Conservation (phyloP, 2,888 invertebrate genomes). For the Lasioglossum lativentre region DNA sequence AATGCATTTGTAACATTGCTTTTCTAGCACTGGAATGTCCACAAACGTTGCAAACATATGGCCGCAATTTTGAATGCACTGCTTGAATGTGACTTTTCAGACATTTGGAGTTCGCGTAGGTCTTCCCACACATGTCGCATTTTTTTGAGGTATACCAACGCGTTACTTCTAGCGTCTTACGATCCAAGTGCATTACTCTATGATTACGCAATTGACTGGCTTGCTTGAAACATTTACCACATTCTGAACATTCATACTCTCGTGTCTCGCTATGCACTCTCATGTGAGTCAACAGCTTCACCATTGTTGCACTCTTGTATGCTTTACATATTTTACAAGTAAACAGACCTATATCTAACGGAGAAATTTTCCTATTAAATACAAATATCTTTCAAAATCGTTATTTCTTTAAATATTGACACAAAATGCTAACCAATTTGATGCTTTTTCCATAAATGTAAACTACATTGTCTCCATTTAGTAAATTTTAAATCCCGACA, state of each 20-base stretch:
- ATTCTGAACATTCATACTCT: slow-evolving; percentile 86
- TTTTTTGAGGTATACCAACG: slow-evolving; percentile 87
- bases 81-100: slow-evolving; percentile 89
- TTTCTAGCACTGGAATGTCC: slow-evolving; percentile 90
- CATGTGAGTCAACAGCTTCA: slow-evolving; percentile 88
- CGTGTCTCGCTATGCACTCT: slow-evolving; percentile 87
- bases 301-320: slow-evolving; percentile 86
- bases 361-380: neutral
- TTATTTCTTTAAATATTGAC: neutral
- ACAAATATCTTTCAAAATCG: neutral
- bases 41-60: slow-evolving; percentile 91
- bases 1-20: slow-evolving; percentile 90
- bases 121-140: slow-evolving; percentile 89
- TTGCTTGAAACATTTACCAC: slow-evolving; percentile 88
- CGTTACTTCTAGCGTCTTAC: slow-evolving; percentile 79
- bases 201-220: slow-evolving; percentile 88
- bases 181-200: slow-evolving; percentile 85
- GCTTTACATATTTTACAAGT: slow-evolving; percentile 87
- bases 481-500: slow-evolving; percentile 85
- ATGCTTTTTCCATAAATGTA: slow-evolving; percentile 90
- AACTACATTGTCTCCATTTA: slow-evolving; percentile 88
- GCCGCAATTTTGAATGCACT: slow-evolving; percentile 91
- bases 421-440: slow-evolving; percentile 82
- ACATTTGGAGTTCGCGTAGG: slow-evolving; percentile 89
- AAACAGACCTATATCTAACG: slow-evolving; percentile 86